A percentile compares a stretch with the other conserved stretches of the same genome.
phyloP scores from a whole-genome alignment of 2,113 vertebrate genomes.

The Cacatua alba region DNA sequence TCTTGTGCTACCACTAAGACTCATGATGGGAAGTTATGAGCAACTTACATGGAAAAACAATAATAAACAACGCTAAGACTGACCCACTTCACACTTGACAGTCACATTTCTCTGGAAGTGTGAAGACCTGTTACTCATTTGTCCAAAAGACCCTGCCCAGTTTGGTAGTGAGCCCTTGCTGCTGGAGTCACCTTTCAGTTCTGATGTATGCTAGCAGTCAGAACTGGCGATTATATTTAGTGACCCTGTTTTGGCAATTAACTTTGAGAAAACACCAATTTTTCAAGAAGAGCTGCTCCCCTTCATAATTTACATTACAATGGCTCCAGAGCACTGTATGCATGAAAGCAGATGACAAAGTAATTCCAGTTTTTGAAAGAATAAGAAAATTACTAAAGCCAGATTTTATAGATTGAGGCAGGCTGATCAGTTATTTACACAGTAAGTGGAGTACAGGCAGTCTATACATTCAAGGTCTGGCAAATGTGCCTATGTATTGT shows the following conservation, averaged over 20 bases:
- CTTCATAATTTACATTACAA: not conserved
- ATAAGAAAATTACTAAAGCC: not conserved
- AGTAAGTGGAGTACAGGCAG: not conserved
- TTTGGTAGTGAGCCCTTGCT: not conserved
- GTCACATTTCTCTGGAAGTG: not conserved
- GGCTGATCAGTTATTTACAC: not conserved
- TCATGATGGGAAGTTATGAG: not conserved
- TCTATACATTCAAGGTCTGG: not conserved
- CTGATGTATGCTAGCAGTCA: not conserved
- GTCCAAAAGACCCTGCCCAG: not conserved
- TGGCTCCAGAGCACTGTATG: not conserved
- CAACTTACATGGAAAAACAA: not conserved
- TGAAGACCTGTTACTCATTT: not conserved
- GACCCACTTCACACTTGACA: not conserved
- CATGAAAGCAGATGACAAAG: not conserved
- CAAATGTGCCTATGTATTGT: not conserved
- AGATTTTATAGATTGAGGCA: not conserved
- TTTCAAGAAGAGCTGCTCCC: not conserved
- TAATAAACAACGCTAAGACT: not conserved
- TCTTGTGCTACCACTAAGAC: fast-evolving
- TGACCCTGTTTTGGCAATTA: not conserved
- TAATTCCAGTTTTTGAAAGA: not conserved
- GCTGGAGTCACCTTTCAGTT: not conserved
- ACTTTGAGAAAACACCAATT: not conserved
- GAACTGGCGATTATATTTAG: not conserved